phyloP scores from a whole-genome alignment of 2,113 vertebrate genomes.

The Candoia aspera region DNA sequence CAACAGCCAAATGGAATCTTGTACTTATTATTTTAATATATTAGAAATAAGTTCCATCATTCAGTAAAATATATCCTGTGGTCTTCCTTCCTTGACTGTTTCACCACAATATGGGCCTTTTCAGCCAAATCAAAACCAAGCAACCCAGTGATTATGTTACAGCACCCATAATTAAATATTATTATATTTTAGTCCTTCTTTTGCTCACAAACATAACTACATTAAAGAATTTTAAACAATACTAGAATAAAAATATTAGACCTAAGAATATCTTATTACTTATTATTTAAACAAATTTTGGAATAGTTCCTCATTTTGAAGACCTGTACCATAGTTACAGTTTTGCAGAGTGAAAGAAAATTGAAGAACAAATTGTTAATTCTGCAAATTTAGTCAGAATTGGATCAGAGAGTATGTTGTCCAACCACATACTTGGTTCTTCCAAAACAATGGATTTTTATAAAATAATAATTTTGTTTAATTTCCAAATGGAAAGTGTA shows the following conservation, averaged over 20 bases:
- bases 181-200: neutral
- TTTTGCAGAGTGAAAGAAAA: neutral
- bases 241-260: neutral
- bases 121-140: neutral
- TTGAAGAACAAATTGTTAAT: neutral
- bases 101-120: neutral
- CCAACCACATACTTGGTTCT: neutral
- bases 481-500: neutral
- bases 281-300: neutral
- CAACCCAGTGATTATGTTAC: neutral
- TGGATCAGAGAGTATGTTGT: neutral
- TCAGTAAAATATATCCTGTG: neutral
- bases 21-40: neutral
- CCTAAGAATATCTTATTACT: neutral
- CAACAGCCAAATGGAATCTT: neutral
- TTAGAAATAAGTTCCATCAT: neutral
- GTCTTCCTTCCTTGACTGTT: neutral
- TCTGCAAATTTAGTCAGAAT: neutral
- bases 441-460: rapidly evolving
- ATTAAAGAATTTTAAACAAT: neutral
- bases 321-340: neutral
- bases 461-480: neutral
- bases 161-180: neutral
- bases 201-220: neutral
- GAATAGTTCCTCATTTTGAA: neutral